Conservation (phyloP, 2,113 vertebrate species). For the Rousettus leschenaultii region DNA sequence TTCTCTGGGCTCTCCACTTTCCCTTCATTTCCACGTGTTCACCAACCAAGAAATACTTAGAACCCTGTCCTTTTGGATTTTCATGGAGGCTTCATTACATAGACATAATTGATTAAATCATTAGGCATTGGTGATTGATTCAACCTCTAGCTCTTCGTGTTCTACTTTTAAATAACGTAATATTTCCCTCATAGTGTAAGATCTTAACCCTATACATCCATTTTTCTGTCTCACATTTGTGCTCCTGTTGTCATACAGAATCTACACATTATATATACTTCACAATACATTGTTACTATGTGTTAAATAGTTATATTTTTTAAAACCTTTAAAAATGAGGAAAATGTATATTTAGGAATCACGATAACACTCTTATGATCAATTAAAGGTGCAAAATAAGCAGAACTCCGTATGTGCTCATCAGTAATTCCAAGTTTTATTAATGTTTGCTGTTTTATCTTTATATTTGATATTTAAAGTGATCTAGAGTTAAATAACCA, state of each 20-base stretch:
- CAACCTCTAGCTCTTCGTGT: neutral
- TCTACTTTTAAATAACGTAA: neutral
- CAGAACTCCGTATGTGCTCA: neutral
- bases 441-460: neutral
- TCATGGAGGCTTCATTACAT: neutral
- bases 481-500: neutral
- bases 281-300: neutral
- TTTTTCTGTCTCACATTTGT: neutral
- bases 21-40: neutral
- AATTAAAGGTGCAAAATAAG: neutral
- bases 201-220: neutral
- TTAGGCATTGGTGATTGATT: neutral
- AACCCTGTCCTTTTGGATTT: neutral
- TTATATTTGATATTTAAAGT: constrained; percentile 17
- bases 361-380: neutral
- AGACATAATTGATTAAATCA: neutral
- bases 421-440: neutral
- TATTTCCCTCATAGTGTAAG: neutral
- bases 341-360: neutral
- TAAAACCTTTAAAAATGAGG: neutral
- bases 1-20: neutral
- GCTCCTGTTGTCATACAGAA: neutral
- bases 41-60: neutral
- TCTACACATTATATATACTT: neutral
- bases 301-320: neutral